Percentiles rank a stretch among this genome's conserved stretches.
phyloP scores from a whole-genome alignment of 1,140 invertebrate genomes.

The Neuroterus valhalla region DNA sequence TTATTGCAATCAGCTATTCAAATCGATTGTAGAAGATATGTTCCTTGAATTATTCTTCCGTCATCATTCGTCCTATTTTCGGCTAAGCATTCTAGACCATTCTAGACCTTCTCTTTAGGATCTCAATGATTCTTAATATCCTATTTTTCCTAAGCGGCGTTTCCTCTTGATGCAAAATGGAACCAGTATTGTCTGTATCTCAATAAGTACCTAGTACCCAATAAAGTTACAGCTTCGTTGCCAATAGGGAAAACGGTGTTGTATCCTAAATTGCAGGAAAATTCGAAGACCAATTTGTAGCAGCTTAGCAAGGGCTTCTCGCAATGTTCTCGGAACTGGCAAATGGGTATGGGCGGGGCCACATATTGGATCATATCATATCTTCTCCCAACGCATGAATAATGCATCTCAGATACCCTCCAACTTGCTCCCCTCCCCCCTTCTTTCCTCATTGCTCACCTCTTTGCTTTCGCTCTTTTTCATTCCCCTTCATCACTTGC shows the following conservation, averaged over 20 bases:
- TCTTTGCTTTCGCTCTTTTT: conserved; percentile 44
- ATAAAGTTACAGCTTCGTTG: background rate
- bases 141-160: too few relatives aligned
- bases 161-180: too few relatives aligned
- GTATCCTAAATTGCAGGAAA: conserved; percentile 68
- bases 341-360: conserved; percentile 54
- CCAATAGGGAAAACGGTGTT: conserved; percentile 25
- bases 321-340: conserved; percentile 48
- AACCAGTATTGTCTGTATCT: too few relatives aligned
- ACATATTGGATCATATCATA: conserved; percentile 76
- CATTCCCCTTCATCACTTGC: conserved; percentile 37
- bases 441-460: conserved; percentile 46
- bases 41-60: too few relatives aligned
- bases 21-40: too few relatives aligned
- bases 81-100: too few relatives aligned
- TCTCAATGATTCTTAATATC: too few relatives aligned
- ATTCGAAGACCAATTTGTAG: conserved; percentile 73
- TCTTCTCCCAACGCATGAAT: conserved; percentile 73
- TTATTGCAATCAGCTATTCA: too few relatives aligned
- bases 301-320: conserved; percentile 68
- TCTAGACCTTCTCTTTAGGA: too few relatives aligned
- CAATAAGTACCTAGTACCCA: too few relatives aligned
- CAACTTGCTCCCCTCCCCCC: conserved; percentile 43
- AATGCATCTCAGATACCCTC: conserved; percentile 70
- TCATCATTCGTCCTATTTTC: too few relatives aligned